Conservation (phyloP, 2,888 invertebrate species). For the Macropis europaea region DNA sequence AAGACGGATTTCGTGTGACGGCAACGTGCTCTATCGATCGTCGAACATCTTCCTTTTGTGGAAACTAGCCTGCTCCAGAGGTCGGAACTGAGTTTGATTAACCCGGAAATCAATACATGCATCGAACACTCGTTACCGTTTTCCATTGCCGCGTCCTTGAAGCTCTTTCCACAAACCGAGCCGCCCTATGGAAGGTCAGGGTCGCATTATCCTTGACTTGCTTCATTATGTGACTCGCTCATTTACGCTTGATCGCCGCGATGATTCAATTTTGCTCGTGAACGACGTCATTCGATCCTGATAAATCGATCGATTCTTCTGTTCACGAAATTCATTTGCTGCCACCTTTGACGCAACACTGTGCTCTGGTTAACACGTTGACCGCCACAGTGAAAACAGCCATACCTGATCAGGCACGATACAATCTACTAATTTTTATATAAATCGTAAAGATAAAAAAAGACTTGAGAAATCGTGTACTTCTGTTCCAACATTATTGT, state of each 20-base stretch:
- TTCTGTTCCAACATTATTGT: no score
- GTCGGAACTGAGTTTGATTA: conserved; percentile 50
- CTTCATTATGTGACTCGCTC: conserved; percentile 3
- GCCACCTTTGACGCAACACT: no score
- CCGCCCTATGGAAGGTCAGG: conserved; percentile 25
- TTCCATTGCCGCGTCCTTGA: conserved; percentile 25
- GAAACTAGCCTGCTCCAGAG: conserved; percentile 25
- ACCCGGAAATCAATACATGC: conserved; percentile 46
- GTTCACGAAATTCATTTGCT: no score
- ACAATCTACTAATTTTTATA: no score
- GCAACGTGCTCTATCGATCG: conserved; percentile 27
- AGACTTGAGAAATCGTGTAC: no score
- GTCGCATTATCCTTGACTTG: conserved; percentile 22
- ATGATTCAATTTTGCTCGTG: not conserved
- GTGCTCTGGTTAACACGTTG: no score
- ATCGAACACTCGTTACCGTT: conserved; percentile 40
- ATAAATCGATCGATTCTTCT: conserved; percentile 4
- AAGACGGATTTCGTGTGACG: conserved; percentile 4
- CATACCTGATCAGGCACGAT: no score
- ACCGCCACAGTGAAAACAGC: no score
- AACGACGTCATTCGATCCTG: not conserved
- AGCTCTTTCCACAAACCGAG: conserved; percentile 7
- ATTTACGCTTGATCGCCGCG: not conserved
- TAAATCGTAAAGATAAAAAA: no score
- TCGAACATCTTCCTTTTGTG: conserved; percentile 26